Percentiles rank a stretch among this genome's conserved stretches.
phyloP scores from a whole-genome alignment of 2,113 vertebrate species.

The Mellivora capensis region DNA sequence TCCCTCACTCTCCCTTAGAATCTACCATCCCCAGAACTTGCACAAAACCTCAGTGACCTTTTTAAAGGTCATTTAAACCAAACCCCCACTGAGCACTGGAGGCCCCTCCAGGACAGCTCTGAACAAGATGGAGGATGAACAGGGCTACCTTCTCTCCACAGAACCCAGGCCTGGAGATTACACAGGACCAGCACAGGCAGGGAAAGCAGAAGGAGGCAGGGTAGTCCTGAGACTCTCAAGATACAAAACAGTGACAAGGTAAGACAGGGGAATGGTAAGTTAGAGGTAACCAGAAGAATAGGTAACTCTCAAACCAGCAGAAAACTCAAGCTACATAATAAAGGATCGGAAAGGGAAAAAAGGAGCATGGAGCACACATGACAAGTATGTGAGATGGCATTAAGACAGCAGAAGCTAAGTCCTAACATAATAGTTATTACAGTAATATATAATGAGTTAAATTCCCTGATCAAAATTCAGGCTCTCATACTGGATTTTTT shows the following conservation, averaged over 20 bases:
- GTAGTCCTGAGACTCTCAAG: neutral
- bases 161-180: neutral
- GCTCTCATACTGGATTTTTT: slow-evolving; percentile 18
- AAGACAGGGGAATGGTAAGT: neutral
- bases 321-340: neutral
- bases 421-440: neutral
- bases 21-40: neutral
- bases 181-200: neutral
- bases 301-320: neutral
- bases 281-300: neutral
- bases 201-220: neutral
- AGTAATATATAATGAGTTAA: neutral
- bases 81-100: neutral
- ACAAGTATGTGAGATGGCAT: neutral
- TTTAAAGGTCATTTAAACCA: neutral
- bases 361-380: neutral
- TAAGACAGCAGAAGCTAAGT: neutral
- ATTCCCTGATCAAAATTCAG: neutral
- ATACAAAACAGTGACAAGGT: neutral
- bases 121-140: neutral
- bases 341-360: neutral
- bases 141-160: too few relatives aligned
- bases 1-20: neutral
- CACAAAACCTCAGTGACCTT: neutral
- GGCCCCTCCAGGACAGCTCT: neutral